A percentile compares a stretch with the other conserved stretches of the same genome.
Conservation (phyloP, 2,888 invertebrate species). For the Tetropium fuscum region DNA sequence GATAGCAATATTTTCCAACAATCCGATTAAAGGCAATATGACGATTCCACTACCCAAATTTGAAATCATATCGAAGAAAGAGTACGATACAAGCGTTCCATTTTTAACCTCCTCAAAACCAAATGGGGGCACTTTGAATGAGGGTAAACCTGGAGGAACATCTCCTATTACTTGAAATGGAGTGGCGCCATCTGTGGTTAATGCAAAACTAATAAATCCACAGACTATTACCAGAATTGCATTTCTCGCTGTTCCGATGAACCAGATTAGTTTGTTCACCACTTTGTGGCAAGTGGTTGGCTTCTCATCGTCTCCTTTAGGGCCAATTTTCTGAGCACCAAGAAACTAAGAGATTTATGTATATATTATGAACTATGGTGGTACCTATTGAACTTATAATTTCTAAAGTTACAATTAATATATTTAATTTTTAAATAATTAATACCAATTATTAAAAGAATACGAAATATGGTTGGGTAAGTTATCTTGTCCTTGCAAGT, state of each 20-base stretch:
- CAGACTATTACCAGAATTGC: conserved; percentile 83
- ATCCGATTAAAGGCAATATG: conserved; percentile 89
- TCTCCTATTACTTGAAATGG: conserved; percentile 77
- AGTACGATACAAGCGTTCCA: conserved; percentile 58
- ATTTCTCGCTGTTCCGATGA: conserved; percentile 83
- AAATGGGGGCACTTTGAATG: conserved; percentile 75
- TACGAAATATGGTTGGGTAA: no score
- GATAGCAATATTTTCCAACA: conserved; percentile 94
- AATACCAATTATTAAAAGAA: no score
- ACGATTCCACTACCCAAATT: conserved; percentile 87
- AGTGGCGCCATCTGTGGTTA: conserved; percentile 61
- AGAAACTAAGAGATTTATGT: conserved; percentile 69
- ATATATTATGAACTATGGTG: no score
- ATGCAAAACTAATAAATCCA: conserved; percentile 76
- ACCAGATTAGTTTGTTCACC: conserved; percentile 78
- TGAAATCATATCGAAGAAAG: conserved; percentile 79
- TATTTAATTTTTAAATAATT: no score
- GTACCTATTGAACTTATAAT: no score
- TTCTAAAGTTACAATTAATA: no score
- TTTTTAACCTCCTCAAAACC: conserved; percentile 69
- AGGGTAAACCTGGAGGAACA: conserved; percentile 82
- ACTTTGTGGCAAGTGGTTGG: conserved; percentile 59
- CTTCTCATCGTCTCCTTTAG: conserved; percentile 63
- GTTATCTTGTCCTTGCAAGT: no score
- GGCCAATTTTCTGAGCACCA: conserved; percentile 74